A percentile compares a stretch with the other conserved stretches of the same genome.
These are phyloP conservation scores for Bombyx mori DNA, from an alignment of 1,140 invertebrate genomes.

Conservation along the genomic window DNA sequence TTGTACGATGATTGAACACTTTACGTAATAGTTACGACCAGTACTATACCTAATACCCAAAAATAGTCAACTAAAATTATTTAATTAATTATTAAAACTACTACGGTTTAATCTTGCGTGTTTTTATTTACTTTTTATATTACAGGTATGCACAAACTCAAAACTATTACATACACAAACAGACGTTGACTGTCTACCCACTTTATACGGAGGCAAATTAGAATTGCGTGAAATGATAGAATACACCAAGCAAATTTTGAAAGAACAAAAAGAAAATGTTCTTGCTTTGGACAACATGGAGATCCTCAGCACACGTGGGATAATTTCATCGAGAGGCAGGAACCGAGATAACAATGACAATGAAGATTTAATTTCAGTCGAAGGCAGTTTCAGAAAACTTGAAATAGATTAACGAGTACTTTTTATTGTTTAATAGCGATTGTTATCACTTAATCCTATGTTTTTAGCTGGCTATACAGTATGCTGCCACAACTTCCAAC, in stretches of 20 bases:
- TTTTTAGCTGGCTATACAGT: no score
- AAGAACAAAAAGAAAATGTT: conserved; percentile 74
- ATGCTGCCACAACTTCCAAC: no score
- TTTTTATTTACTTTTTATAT: conserved; percentile 1
- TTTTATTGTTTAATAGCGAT: no score
- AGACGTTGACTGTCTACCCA: conserved; percentile 79
- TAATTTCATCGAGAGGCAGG: conserved; percentile 67
- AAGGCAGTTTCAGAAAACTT: conserved; percentile 80
- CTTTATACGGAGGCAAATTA: conserved; percentile 82
- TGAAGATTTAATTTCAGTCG: conserved; percentile 62
- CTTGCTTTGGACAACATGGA: conserved; percentile 80
- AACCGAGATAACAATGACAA: conserved; percentile 20
- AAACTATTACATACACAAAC: conserved; percentile 76
- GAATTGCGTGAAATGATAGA: conserved; percentile 84
- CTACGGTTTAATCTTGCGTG: no score
- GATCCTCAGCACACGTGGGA: conserved; percentile 71
- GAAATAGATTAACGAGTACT: conserved; percentile 75
- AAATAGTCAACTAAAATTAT: no score
- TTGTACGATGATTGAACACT: no score
- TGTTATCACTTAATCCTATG: no score
- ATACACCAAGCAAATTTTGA: conserved; percentile 76
- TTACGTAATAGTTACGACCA: no score
- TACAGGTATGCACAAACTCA: conserved; percentile 75
- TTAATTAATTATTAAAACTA: no score
- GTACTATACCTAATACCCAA: no score